Evolutionary conservation across 2,888 invertebrate genomes (phyloP).

Genomic region (Notocelia uddmanniana): DNA sequence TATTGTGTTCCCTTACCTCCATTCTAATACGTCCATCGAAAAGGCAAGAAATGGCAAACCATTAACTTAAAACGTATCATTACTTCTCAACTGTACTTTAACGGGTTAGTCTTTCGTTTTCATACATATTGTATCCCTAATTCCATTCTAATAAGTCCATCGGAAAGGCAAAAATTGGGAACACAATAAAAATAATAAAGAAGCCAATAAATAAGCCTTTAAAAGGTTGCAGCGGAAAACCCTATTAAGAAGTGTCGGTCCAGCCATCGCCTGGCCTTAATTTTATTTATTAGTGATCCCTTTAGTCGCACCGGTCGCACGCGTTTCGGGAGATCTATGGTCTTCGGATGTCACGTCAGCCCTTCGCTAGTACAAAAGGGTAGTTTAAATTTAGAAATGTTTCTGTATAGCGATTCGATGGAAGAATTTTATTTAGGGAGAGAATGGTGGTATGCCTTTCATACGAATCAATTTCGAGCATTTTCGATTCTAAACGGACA

Average conservation of each 20-base stretch:
- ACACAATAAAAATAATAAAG: conserved; percentile 35
- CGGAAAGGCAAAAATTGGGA: conserved; percentile 9
- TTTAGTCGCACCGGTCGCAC: conserved; percentile 13
- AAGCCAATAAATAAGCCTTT: conserved; percentile 41
- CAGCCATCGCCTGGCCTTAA: conserved; percentile 26
- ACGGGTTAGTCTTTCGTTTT: too few species aligned
- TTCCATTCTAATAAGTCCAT: conserved; percentile 9
- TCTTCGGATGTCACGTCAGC: conserved; percentile 9
- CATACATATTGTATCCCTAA: too few species aligned
- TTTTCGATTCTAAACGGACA: not conserved
- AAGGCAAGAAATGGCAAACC: too few species aligned
- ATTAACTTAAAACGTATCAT: too few species aligned
- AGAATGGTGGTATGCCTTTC: too few species aligned
- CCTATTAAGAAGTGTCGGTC: conserved; percentile 45
- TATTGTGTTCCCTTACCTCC: too few species aligned
- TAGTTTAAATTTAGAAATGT: not conserved
- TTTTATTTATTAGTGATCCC: conserved; percentile 41
- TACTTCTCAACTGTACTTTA: too few species aligned
- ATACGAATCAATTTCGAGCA: not conserved
- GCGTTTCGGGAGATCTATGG: conserved; percentile 10
- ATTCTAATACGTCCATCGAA: too few species aligned
- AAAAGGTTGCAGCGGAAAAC: conserved; percentile 41
- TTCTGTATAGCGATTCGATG: too few species aligned
- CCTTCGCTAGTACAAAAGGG: not conserved
- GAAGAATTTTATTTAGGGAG: too few species aligned